Conservation (phyloP, 2,797 vertebrate species). For the Lophius americanus region DNA sequence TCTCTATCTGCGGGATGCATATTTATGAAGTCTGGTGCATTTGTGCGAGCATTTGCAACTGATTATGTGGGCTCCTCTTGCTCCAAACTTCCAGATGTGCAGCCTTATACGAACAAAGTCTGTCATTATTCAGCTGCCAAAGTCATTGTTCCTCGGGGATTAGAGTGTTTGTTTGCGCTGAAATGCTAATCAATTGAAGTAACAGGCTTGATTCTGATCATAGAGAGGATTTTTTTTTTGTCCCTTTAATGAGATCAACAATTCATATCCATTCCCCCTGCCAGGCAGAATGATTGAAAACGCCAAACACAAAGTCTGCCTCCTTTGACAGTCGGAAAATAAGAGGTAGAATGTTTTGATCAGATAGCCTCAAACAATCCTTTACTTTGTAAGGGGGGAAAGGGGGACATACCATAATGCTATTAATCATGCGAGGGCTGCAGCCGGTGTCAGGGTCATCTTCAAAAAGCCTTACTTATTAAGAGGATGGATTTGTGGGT, state of each 20-base stretch:
- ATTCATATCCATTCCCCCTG: slow-evolving; percentile 38
- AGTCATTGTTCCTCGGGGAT: slow-evolving; percentile 28
- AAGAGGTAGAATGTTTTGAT: slow-evolving; percentile 77
- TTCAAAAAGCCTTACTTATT: slow-evolving; percentile 82
- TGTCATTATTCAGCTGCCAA: slow-evolving; percentile 37
- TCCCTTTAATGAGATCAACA: slow-evolving; percentile 60
- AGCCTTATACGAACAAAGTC: slow-evolving; percentile 34
- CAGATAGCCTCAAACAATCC: slow-evolving; percentile 74
- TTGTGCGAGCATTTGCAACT: slow-evolving; percentile 73
- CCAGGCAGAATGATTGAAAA: slow-evolving; percentile 38
- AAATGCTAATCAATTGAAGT: slow-evolving; percentile 45
- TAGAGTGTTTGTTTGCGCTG: slow-evolving; percentile 70
- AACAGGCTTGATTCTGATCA: slow-evolving; percentile 55
- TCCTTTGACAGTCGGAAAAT: slow-evolving; percentile 67
- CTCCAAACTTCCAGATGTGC: slow-evolving; percentile 78
- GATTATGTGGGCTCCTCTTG: slow-evolving; percentile 68
- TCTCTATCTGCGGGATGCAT: slow-evolving; percentile 63
- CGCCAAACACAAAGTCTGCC: slow-evolving; percentile 46
- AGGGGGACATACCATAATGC: slow-evolving; percentile 61
- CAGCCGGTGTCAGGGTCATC: slow-evolving; percentile 74
- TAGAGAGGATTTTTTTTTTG: slow-evolving; percentile 11
- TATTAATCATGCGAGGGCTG: slow-evolving; percentile 81
- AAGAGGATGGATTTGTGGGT: slow-evolving; percentile 63
- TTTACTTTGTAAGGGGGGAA: slow-evolving; percentile 43
- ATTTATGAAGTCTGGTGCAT: slow-evolving; percentile 75